Evolutionary conservation across 2,888 invertebrate species (phyloP), one percentile per base, ranked within the genome.

Genomic region (Hoplodrina blanda): DNA sequence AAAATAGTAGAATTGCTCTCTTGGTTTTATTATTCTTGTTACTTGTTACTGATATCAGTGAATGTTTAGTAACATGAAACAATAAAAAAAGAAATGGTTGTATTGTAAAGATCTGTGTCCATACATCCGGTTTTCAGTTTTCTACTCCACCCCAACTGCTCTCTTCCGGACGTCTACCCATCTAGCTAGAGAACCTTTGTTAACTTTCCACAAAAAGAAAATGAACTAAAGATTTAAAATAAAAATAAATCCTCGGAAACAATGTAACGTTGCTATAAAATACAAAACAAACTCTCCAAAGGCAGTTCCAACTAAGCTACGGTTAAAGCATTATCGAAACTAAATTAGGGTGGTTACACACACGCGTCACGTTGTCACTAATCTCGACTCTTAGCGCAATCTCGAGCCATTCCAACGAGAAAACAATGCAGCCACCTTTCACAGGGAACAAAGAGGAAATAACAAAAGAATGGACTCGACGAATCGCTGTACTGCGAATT

Each of bases 371-470:
- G 93, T 94, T 92, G 92, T 93, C 93, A 90, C 91, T 94, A 94
- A 95, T 94, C 93, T 93, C 90, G 89, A 91, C 93, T 95, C 92
- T 94, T 93, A 93, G 91, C 92, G 91, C 93, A 95, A 94, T 95
- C 94, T 93, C 90, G 87, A 87, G 83, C 91, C 88, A 91, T 93
- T 92, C 90, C 90, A 84, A 88, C 88, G 91, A 91, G 92, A 91
- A 94, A 95, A 95, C 95, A 95, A 95, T 94, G 92, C 91, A 88
- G 89, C 91, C 90, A 94, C 94, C 93, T 94, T 94, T 92, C 91
- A 92, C 81, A 82, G 86, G 85, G 90, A 91, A 94, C 93, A 94
- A 95, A 94, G 91, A 91, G 90, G 90, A 91, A 93, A 91, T 91
- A 93, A 95, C 93, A 94, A 95, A 94, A 93, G 94, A 94, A 93